These are phyloP conservation scores for Scomber colias DNA, from an alignment of 2,113 vertebrate species.

Conservation along the genomic window DNA sequence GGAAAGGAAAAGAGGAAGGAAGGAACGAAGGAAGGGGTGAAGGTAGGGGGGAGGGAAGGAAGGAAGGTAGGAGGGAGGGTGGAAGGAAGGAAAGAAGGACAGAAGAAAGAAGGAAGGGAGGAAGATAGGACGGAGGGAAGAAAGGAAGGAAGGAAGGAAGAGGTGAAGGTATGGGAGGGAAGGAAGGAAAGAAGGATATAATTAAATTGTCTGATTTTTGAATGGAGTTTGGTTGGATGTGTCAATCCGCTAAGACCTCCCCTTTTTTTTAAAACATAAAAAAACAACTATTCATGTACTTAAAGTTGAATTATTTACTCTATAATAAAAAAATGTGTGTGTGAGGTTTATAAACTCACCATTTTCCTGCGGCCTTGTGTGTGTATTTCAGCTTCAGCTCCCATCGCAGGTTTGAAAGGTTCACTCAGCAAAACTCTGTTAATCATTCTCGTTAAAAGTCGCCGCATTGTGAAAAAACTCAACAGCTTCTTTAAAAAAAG, in stretches of 20 bases:
- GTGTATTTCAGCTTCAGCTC: constrained; percentile 48
- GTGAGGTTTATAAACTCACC: constrained; percentile 57
- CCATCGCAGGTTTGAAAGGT: constrained; percentile 43
- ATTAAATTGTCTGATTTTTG: not conserved
- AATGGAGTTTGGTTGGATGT: not conserved
- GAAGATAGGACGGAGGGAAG: no score
- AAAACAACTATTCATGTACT: not conserved
- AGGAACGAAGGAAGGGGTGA: no score
- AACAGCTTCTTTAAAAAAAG: constrained; percentile 21
- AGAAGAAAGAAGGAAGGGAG: no score
- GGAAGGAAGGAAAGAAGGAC: no score
- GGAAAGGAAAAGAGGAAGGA: no score
- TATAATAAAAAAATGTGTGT: not conserved
- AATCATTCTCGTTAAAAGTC: constrained; percentile 65
- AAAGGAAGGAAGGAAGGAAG: no score
- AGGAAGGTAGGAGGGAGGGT: no score
- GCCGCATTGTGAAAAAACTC: constrained; percentile 62
- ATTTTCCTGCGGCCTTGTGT: constrained; percentile 60
- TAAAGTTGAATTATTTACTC: not conserved
- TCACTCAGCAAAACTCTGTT: constrained; percentile 59
- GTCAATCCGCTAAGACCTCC: not conserved
- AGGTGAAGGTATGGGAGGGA: no score
- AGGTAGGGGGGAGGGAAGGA: no score
- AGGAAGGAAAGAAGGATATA: no score
- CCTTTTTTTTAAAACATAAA: accelerated